phyloP scores from a whole-genome alignment of 1,140 invertebrate genomes.

The Papilio xuthus region DNA sequence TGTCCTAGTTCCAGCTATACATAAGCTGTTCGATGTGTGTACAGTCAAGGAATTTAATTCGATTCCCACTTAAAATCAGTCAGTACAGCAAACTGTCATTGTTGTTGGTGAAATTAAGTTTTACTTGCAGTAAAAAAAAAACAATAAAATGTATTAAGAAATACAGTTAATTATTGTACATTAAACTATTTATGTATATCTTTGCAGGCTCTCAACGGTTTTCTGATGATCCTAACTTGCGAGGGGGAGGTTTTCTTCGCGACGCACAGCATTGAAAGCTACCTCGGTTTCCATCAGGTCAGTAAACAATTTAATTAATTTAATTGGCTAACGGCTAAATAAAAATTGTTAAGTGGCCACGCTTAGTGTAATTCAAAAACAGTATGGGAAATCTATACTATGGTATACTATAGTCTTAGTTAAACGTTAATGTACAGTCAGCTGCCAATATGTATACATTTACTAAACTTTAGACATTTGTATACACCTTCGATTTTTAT shows the following conservation, averaged over 20 bases:
- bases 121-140: no score
- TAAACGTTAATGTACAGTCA: no score
- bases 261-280: constrained; percentile 99
- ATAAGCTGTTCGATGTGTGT: neutral
- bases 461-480: no score
- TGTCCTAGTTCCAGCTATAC: neutral
- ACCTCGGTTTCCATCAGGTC: constrained; percentile 99
- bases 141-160: no score
- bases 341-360: neutral
- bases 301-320: constrained; percentile 47
- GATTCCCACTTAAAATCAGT: no score
- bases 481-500: no score
- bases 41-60: no score
- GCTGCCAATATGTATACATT: no score
- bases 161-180: neutral
- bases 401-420: neutral
- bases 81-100: no score
- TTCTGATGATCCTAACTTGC: constrained; percentile 98
- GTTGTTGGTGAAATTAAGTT: no score
- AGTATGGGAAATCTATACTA: neutral
- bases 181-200: constrained; percentile 10
- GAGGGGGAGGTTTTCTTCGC: constrained; percentile 99
- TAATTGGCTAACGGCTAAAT: neutral
- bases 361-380: neutral
- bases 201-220: constrained; percentile 98